Percentiles rank a stretch among this genome's conserved stretches.
phyloP scores from a whole-genome alignment of 2,797 vertebrate genomes.

The Sebastolobus altivelis region DNA sequence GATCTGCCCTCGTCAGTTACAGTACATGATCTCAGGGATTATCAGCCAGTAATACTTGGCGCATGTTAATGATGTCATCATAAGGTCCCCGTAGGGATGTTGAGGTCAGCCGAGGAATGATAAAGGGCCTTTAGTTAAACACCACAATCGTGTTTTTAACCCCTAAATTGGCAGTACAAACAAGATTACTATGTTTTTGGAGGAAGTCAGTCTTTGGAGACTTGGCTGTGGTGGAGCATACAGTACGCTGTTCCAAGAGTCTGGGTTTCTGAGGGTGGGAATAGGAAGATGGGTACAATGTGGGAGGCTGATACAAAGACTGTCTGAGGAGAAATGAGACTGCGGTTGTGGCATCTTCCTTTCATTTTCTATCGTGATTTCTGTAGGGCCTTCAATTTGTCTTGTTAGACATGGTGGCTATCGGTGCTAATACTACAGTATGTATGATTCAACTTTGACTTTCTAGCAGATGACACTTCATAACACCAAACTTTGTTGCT shows the following conservation, averaged over 20 bases:
- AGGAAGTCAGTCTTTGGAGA: conserved; percentile 76
- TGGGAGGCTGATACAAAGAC: conserved; percentile 57
- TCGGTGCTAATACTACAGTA: not conserved
- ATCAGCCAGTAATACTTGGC: conserved; percentile 65
- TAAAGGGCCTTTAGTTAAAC: conserved; percentile 88
- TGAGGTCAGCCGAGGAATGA: conserved; percentile 86
- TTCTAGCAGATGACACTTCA: not conserved
- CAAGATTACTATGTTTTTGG: conserved; percentile 82
- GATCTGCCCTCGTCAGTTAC: conserved; percentile 45
- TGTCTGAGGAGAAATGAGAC: conserved; percentile 57
- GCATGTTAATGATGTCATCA: conserved; percentile 80
- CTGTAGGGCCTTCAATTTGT: not conserved
- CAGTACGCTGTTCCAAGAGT: conserved; percentile 56
- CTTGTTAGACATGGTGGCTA: not conserved
- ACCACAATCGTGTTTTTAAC: conserved; percentile 81
- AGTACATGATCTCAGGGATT: conserved; percentile 67
- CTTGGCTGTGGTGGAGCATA: conserved; percentile 57
- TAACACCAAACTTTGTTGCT: not conserved
- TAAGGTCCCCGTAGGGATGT: conserved; percentile 64
- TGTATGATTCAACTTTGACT: not conserved
- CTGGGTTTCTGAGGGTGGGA: conserved; percentile 71
- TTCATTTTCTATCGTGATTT: not conserved
- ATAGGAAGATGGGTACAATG: conserved; percentile 59
- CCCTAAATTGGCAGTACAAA: conserved; percentile 82
- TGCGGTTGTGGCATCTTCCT: not conserved